Conservation (phyloP, 1,140 invertebrate species). For the Drosophila sucinea region DNA sequence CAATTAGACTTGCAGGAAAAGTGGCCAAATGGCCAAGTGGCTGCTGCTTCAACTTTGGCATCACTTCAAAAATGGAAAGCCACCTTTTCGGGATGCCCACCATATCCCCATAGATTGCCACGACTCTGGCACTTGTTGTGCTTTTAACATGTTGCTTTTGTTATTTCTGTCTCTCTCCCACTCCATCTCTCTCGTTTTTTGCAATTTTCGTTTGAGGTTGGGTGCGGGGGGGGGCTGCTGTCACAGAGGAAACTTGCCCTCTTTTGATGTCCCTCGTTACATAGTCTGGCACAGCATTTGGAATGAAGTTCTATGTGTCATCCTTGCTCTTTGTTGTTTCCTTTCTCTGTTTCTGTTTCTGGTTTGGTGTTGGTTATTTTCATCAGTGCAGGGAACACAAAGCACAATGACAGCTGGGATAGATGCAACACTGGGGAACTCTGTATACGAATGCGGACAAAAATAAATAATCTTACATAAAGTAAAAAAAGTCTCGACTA, state of each 20-base stretch:
- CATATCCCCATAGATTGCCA: slow-evolving; percentile 11
- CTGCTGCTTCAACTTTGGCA: slow-evolving; percentile 50
- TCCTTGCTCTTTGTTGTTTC: slow-evolving; percentile 39
- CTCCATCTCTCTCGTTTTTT: slow-evolving; percentile 30
- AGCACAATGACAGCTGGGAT: slow-evolving; percentile 39
- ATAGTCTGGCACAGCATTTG: slow-evolving; percentile 27
- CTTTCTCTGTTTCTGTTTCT: slow-evolving; percentile 25
- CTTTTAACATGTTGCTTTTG: slow-evolving; percentile 56
- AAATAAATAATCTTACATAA: background rate
- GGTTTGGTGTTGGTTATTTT: slow-evolving; percentile 18
- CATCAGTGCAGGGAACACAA: slow-evolving; percentile 31
- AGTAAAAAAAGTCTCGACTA: background rate
- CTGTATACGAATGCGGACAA: background rate
- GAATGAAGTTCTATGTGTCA: slow-evolving; percentile 49
- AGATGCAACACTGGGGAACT: slow-evolving; percentile 31
- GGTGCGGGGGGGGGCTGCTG: slow-evolving; percentile 28
- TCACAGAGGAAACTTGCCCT: slow-evolving; percentile 32
- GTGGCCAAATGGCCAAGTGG: slow-evolving; percentile 58
- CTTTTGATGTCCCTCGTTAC: slow-evolving; percentile 21
- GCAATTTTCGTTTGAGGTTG: slow-evolving; percentile 43
- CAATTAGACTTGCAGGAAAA: slow-evolving; percentile 65
- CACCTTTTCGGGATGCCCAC: background rate
- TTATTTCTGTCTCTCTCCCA: slow-evolving; percentile 16
- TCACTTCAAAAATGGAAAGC: slow-evolving; percentile 32
- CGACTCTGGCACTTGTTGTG: slow-evolving; percentile 41